Evolutionary conservation across 2,113 vertebrate genomes (phyloP), one percentile per base, ranked within the genome.

Genomic region (Microtus montanus): DNA sequence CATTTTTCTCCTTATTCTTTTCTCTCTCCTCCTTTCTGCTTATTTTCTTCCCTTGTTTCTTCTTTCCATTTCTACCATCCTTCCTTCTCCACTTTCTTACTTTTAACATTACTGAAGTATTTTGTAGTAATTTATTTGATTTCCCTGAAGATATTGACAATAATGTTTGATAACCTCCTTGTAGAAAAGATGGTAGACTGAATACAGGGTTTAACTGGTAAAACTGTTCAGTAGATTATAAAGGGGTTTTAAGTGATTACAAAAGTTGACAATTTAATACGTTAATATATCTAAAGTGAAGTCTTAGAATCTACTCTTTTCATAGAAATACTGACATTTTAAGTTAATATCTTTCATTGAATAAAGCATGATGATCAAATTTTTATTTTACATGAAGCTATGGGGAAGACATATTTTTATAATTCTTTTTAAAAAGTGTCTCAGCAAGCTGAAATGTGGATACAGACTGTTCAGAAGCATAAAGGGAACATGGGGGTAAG

Each of bases 381-480:
- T 88, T 86, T 28, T 54, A 86, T 78, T 64, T 89, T 78, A 44
- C 17, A 49, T 0, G 7, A 94, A 84, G 33, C 86, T 89, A 58
- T 77, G 63, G 82, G 68, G 61, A 92, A 88, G 92, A 44, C n/a
- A 3, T 70, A 90, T 79, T 92, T 92, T 97, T 82, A 89, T n/a
- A 38, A 38, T 86, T 84, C 19, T 92, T 92, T 38, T 89, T n/a
- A 19, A 47, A 41, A 87, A 92, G 20, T n/a, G 10, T 73, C 61
- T 91, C n/a, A 54, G 54, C 14, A 78, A 70, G 35, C 83, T 91
- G 12, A 28, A 61, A 30, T 52, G 14, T 52, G 30, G 33, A 44
- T 64, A 49, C 33, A 88, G 94, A 44, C 64, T 44, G 3, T 35
- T 61, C 14, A 30, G 47, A 58, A 58, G 63, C 49, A 64, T 30